Evolutionary conservation across 2,888 invertebrate species (phyloP).

Genomic region (Octodonta nipae): DNA sequence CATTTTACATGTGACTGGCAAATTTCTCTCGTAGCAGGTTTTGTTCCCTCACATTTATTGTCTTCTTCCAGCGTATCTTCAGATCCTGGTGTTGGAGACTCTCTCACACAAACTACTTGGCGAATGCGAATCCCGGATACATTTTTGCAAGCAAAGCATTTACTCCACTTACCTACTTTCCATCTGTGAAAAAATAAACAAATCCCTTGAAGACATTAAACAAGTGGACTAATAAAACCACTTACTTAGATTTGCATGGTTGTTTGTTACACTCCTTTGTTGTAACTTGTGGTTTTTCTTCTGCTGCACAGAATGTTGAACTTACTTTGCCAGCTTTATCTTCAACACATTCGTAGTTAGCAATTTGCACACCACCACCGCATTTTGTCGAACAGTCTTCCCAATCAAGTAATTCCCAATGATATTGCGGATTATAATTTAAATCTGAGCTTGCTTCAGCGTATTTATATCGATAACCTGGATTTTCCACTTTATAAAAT

Average conservation of each 20-base stretch:
- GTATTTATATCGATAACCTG: slow-evolving; percentile 47
- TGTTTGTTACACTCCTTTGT: slow-evolving; percentile 37
- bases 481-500: slow-evolving; percentile 38
- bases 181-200: slow-evolving; percentile 35
- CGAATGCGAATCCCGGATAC: slow-evolving; percentile 35
- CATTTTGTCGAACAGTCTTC: slow-evolving; percentile 48
- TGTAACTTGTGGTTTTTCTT: slow-evolving; percentile 33
- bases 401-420: slow-evolving; percentile 51
- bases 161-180: slow-evolving; percentile 51
- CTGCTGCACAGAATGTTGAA: slow-evolving; percentile 37
- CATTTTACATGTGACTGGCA: slow-evolving; percentile 31
- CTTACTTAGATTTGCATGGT: slow-evolving; percentile 39
- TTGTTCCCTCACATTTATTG: slow-evolving; percentile 26
- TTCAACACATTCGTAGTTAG: slow-evolving; percentile 46
- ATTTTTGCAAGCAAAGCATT: slow-evolving; percentile 43
- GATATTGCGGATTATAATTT: slow-evolving; percentile 42
- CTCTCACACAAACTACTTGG: slow-evolving; percentile 38
- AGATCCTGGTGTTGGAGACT: slow-evolving; percentile 33
- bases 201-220: background rate
- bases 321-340: slow-evolving; percentile 48
- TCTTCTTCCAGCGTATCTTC: slow-evolving; percentile 37
- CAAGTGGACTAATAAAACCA: background rate
- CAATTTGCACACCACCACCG: slow-evolving; percentile 44
- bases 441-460: slow-evolving; percentile 42
- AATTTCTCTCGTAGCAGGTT: slow-evolving; percentile 27